phyloP scores from a whole-genome alignment of 2,888 invertebrate genomes.

The Ametastegia equiseti region DNA sequence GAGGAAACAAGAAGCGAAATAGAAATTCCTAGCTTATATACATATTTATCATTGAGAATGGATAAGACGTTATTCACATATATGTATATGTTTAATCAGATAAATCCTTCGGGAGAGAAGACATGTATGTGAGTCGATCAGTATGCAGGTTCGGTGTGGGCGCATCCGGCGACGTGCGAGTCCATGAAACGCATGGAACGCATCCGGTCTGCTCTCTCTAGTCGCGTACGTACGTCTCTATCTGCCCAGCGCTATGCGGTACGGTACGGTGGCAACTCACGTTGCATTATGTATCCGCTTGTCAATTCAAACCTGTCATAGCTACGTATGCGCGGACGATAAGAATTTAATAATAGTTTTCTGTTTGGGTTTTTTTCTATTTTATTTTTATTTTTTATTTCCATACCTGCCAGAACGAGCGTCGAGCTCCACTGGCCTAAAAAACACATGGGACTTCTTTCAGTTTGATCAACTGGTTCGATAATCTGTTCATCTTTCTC shows the following conservation, averaged over 20 bases:
- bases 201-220: slow-evolving; percentile 41
- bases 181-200: slow-evolving; percentile 39
- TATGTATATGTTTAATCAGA: slow-evolving; percentile 16
- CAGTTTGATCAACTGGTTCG: too few relatives aligned
- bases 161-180: slow-evolving; percentile 66
- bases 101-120: not conserved
- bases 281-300: slow-evolving; percentile 71
- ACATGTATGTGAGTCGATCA: slow-evolving; percentile 58
- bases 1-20: not conserved
- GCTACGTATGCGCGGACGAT: slow-evolving; percentile 54
- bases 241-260: not conserved
- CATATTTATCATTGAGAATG: not conserved
- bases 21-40: not conserved
- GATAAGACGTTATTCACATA: not conserved
- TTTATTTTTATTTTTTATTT: not conserved
- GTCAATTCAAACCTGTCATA: slow-evolving; percentile 62
- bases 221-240: too few relatives aligned
- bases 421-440: too few relatives aligned
- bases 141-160: slow-evolving; percentile 72
- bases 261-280: slow-evolving; percentile 55
- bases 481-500: not conserved
- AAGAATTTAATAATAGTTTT: slow-evolving; percentile 70
- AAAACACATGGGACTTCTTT: too few relatives aligned
- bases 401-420: too few relatives aligned
- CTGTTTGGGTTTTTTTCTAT: slow-evolving; percentile 52